Evolutionary conservation across 2,888 invertebrate species (phyloP).

Genomic region (Eumacrocentrus americanus): DNA sequence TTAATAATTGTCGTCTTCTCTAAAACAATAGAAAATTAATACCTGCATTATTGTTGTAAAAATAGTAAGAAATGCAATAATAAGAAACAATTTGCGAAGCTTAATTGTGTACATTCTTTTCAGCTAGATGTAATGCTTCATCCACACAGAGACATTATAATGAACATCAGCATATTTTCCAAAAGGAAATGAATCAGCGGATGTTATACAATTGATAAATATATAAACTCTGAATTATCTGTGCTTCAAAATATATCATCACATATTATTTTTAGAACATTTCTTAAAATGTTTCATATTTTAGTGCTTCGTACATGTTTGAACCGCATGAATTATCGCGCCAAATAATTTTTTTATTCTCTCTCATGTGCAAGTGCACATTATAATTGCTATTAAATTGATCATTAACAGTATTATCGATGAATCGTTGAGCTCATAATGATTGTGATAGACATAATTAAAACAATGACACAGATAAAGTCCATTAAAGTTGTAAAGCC

Average conservation of each 20-base stretch:
- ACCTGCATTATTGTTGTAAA: conserved; percentile 33
- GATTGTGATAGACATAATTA: too few relatives aligned
- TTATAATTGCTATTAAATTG: neutral
- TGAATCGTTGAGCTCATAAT: too few relatives aligned
- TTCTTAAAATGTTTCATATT: neutral
- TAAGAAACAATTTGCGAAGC: conserved; percentile 14
- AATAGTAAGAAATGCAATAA: conserved; percentile 25
- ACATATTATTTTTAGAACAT: neutral
- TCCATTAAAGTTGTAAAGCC: neutral
- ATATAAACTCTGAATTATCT: too few relatives aligned
- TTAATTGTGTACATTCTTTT: neutral
- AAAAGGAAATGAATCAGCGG: conserved; percentile 10
- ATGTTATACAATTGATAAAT: neutral
- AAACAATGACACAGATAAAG: neutral
- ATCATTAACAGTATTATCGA: neutral
- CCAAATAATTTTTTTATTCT: too few relatives aligned
- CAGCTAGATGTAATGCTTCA: too few relatives aligned
- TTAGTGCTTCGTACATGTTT: neutral
- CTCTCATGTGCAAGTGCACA: neutral
- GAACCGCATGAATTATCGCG: neutral
- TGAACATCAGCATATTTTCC: neutral
- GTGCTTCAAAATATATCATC: neutral
- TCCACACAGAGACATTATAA: too few relatives aligned
- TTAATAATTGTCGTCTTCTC: neutral
- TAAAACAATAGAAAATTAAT: conserved; percentile 5